Evolutionary conservation across 1,140 invertebrate species (phyloP).

Genomic region (Pachypeltis micranthus): DNA sequence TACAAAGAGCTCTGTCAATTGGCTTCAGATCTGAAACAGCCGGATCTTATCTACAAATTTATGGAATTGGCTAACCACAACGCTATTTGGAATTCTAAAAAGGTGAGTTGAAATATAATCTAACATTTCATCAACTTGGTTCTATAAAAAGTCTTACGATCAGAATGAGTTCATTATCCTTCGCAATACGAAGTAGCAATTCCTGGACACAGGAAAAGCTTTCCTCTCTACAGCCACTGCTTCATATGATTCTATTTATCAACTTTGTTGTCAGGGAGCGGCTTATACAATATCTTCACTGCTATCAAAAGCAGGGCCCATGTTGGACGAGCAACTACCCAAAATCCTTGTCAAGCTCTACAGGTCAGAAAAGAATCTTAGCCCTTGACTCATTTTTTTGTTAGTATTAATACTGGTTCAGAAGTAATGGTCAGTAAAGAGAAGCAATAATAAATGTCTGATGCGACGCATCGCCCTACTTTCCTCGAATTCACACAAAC

Average conservation of each 20-base stretch:
- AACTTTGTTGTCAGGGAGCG: constrained; percentile 48
- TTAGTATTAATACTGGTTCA: too few relatives aligned
- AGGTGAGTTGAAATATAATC: constrained; percentile 19
- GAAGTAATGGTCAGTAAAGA: too few relatives aligned
- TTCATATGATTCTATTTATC: not conserved
- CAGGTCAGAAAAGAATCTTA: constrained; percentile 40
- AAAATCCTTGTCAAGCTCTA: constrained; percentile 82
- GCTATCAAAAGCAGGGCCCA: constrained; percentile 63
- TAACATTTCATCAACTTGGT: not conserved
- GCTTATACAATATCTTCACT: constrained; percentile 84
- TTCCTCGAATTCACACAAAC: too few relatives aligned
- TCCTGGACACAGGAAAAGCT: not conserved
- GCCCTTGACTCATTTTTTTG: not conserved
- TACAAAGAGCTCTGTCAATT: constrained; percentile 89
- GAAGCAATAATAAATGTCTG: too few relatives aligned
- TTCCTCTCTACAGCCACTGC: not conserved
- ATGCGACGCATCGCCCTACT: too few relatives aligned
- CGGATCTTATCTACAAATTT: constrained; percentile 89
- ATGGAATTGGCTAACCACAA: constrained; percentile 91
- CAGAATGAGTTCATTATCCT: not conserved
- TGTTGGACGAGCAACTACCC: constrained; percentile 66
- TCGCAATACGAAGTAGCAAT: not conserved
- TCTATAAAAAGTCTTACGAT: not conserved
- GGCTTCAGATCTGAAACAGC: constrained; percentile 85
- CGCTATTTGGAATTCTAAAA: constrained; percentile 84